Evolutionary conservation across 2,888 invertebrate genomes (phyloP), one percentile per base, ranked within the genome.

Genomic region (Drosophila sordidula): DNA sequence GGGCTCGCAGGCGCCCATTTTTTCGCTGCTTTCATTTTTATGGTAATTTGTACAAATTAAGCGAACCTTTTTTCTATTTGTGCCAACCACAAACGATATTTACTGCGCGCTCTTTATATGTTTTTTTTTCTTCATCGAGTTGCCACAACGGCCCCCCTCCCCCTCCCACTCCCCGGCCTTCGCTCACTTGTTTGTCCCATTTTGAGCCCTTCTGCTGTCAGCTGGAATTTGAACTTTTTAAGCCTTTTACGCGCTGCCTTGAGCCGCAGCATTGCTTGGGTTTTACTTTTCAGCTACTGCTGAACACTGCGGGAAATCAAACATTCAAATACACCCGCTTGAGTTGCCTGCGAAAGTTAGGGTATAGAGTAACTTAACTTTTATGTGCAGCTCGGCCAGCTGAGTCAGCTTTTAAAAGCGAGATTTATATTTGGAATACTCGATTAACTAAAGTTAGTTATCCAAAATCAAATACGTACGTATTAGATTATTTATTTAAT

Each of bases 31-130:
- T 87, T 78, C 86, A 84, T 81, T 87, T 88, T 88, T 72, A 76
- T 86, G 78, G 80, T 87, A 78, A 82, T 90, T 90, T 88, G 79
- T 90, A 86, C 80, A 90, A 90, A 90, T 90, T 90, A 90, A 90
- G 91, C 88, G 89, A 87, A 91, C 90, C 90, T 91, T 90, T 90
- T 71, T 89, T 83, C 84, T 88, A 78, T 89, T 86, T 88, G 78
- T 85, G 74, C 65, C 66, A 88, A 77, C 85, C 85, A 74, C 89
- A 88, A 86, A 82, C 84, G 84, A 80, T 89, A 88, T 88, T 88
- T 89, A 83, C 83, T 81, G 78, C 71, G 70, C 63, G 55, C 64
- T 68, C 68, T 85, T 70, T 76, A 70, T 80, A 50, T 67, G 45
- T 73, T 32, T 32, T 32, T 32, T 32, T 32, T 32, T 12, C 12